Evolutionary conservation across 2,113 vertebrate species (phyloP), one percentile per base, ranked within the genome.

Genomic region (Urocolius indicus): DNA sequence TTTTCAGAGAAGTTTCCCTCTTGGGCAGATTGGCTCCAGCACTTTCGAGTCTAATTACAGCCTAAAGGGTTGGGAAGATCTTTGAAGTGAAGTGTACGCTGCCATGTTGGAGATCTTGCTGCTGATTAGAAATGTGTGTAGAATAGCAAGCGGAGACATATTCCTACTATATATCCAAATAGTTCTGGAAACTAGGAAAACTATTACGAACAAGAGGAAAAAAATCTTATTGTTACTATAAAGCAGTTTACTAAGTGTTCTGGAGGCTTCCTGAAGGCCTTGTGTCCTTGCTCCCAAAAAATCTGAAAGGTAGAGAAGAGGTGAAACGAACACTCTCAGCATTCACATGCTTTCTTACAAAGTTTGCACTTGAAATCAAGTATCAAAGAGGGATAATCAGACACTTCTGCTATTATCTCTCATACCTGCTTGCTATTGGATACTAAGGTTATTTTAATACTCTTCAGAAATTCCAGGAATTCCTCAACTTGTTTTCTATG

Each of bases 381-480:
- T 92, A 78, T 72, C 45, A 41, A 86, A 72, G 80, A 67, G 43
- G 41, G 41, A 68, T 80, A 87, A 92, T 65, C 68, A 88, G 65
- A 49, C 83, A 72, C 85, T 93, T 95, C 21, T 81, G 43, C 90
- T 92, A 61, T 81, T 95, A 88, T 90, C 87, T 90, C 45, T 90
- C 45, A 18, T 89, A 92, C 76, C 83, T 88, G 41, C 68, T 74
- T 84, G n/a, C 83, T 75, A 29, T 61, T 92, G 79, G 87, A 71
- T 51, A 45, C 78, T 73, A 67, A 83, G 29, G 9, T 87, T 93
- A 69, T 79, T 94, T 92, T 71, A 82, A 87, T n/a, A 24, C 82
- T 89, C 71, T 92, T 94, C 80, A 95, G 75, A 94, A 94, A 96
- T 97, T 75, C 94, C 85, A 85, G 75, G 75, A 80, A 97, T 97